Evolutionary conservation across 2,888 invertebrate species (phyloP).

Genomic region (Sceliomorpha sp.): DNA sequence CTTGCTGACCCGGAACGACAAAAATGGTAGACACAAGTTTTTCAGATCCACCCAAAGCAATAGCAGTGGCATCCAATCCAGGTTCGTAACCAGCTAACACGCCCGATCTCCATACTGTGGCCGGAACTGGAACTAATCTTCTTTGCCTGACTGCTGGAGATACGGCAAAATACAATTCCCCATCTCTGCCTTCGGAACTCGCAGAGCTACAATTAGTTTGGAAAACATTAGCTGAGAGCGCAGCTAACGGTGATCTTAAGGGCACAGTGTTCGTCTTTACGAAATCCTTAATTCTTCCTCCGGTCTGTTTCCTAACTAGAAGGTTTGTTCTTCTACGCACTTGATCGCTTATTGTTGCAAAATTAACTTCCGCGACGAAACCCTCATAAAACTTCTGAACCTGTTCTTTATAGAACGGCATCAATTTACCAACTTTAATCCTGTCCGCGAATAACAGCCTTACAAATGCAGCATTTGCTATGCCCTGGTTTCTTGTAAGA

Average conservation of each 20-base stretch:
- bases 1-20: constrained; percentile 92
- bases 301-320: constrained; percentile 88
- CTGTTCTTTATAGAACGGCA: constrained; percentile 93
- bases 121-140: constrained; percentile 90
- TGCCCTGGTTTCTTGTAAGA: constrained; percentile 85
- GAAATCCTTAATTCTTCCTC: constrained; percentile 88
- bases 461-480: constrained; percentile 90
- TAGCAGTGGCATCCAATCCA: constrained; percentile 90
- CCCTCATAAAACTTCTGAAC: constrained; percentile 93
- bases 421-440: constrained; percentile 86
- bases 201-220: constrained; percentile 90
- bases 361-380: constrained; percentile 91
- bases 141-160: constrained; percentile 89
- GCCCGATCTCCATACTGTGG: constrained; percentile 88
- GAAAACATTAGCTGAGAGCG: constrained; percentile 90
- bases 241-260: constrained; percentile 89
- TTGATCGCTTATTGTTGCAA: constrained; percentile 90
- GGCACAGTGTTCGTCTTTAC: constrained; percentile 87
- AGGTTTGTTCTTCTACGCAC: constrained; percentile 91
- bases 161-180: constrained; percentile 93
- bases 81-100: constrained; percentile 93
- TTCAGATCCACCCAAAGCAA: constrained; percentile 87
- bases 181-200: constrained; percentile 89
- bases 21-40: constrained; percentile 89
- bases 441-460: constrained; percentile 91